Evolutionary conservation across 1,140 invertebrate species (phyloP).

Genomic region (Orussus abietinus): DNA sequence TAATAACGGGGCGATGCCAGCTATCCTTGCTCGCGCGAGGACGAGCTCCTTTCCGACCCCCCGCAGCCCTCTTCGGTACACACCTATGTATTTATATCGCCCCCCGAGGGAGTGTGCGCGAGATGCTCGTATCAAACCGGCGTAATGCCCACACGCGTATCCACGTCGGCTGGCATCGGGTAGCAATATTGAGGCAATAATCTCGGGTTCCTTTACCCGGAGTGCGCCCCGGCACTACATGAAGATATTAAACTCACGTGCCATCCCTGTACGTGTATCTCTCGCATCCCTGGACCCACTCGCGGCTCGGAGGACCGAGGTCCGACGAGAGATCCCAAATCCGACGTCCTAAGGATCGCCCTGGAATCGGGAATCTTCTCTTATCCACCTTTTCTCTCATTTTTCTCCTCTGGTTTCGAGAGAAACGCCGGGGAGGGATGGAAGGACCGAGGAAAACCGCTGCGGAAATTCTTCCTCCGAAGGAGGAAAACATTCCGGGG

Average conservation of each 20-base stretch:
- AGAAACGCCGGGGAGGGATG: not conserved
- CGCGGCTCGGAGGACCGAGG: too few species aligned
- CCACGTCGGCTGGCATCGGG: conserved; percentile 37
- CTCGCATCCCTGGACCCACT: too few species aligned
- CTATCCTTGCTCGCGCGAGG: conserved; percentile 26
- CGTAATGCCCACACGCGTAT: conserved; percentile 20
- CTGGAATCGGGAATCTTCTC: too few species aligned
- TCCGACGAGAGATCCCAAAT: too few species aligned
- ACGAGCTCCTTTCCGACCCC: conserved; percentile 17
- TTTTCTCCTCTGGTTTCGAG: not conserved
- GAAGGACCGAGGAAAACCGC: conserved; percentile 1
- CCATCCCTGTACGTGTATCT: conserved; percentile 12
- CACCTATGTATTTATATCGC: conserved; percentile 3
- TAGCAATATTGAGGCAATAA: conserved; percentile 51
- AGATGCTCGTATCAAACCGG: too few species aligned
- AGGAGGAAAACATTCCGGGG: too few species aligned
- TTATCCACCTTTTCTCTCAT: not conserved
- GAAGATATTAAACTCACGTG: conserved; percentile 40
- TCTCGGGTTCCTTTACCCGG: conserved; percentile 29
- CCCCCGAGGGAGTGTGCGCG: too few species aligned
- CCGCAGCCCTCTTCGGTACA: conserved; percentile 4
- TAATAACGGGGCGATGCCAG: conserved; percentile 42
- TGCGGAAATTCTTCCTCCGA: too few species aligned
- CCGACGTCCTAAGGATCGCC: too few species aligned
- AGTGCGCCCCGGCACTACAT: conserved; percentile 18